phyloP scores from a whole-genome alignment of 2,797 vertebrate genomes.

The Heteromormyrus szaboi region DNA sequence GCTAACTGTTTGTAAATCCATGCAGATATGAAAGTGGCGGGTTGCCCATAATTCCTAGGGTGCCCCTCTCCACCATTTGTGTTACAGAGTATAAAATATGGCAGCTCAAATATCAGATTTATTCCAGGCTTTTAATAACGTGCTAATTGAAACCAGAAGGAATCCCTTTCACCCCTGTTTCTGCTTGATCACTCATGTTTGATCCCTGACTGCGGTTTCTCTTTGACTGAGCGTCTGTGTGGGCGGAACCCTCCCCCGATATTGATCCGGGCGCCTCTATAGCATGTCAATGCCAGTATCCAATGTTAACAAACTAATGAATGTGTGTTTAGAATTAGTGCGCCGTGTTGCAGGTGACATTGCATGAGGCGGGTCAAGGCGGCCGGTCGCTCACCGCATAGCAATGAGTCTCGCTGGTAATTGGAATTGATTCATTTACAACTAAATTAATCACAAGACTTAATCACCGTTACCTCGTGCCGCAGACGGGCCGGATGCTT shows the following conservation, averaged over 20 bases:
- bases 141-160: neutral
- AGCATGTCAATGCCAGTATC: constrained; percentile 14
- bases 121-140: neutral
- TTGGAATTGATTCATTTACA: constrained; percentile 81
- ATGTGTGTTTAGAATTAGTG: constrained; percentile 41
- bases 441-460: constrained; percentile 81
- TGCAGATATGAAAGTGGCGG: neutral
- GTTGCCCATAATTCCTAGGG: neutral
- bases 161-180: neutral
- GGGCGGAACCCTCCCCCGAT: neutral
- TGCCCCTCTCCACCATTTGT: neutral
- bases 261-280: constrained; percentile 35
- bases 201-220: neutral
- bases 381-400: constrained; percentile 49
- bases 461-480: constrained; percentile 73
- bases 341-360: constrained; percentile 37
- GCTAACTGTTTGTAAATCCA: neutral
- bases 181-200: neutral
- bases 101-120: neutral
- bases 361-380: constrained; percentile 36
- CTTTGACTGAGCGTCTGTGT: neutral
- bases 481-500: constrained; percentile 42
- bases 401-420: constrained; percentile 67
- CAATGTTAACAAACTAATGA: constrained; percentile 20
- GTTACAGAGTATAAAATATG: neutral